Evolutionary conservation across 2,888 invertebrate genomes (phyloP).

Genomic region (Meandrusa payeni): DNA sequence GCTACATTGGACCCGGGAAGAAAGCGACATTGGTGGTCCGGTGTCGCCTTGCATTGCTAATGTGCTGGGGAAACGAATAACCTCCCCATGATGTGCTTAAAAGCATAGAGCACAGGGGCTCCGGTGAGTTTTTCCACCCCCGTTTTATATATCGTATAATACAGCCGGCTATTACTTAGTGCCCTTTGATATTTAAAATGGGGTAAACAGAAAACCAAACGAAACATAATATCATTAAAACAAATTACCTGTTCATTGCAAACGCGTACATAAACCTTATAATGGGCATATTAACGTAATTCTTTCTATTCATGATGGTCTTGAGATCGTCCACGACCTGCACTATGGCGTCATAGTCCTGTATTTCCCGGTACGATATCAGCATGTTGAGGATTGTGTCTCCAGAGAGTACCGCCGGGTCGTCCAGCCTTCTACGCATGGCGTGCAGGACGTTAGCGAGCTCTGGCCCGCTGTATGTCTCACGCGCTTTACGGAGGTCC

Average conservation of each 20-base stretch:
- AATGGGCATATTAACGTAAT: slow-evolving; percentile 93
- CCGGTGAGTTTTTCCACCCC: too few relatives aligned
- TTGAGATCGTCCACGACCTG: slow-evolving; percentile 96
- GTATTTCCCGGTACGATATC: slow-evolving; percentile 94
- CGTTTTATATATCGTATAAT: too few relatives aligned
- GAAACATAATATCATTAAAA: neutral
- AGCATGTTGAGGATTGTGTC: slow-evolving; percentile 97
- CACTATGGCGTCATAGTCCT: slow-evolving; percentile 99
- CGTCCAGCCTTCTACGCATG: slow-evolving; percentile 95
- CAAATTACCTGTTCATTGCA: slow-evolving; percentile 91
- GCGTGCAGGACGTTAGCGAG: slow-evolving; percentile 90
- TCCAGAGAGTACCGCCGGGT: slow-evolving; percentile 97
- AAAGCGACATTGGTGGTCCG: too few relatives aligned
- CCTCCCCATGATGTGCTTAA: too few relatives aligned
- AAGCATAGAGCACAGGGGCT: too few relatives aligned
- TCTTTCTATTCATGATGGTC: slow-evolving; percentile 92
- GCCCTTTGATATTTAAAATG: too few relatives aligned
- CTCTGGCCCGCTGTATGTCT: slow-evolving; percentile 91
- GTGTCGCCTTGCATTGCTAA: too few relatives aligned
- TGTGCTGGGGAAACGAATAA: too few relatives aligned
- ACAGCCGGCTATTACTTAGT: too few relatives aligned
- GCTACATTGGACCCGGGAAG: too few relatives aligned
- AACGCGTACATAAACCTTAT: slow-evolving; percentile 97
- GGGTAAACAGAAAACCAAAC: too few relatives aligned
- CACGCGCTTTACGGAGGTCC: slow-evolving; percentile 95